Base-by-base conservation (phyloP, 2,888 invertebrate species). In the Sesamia inferens region DNA sequence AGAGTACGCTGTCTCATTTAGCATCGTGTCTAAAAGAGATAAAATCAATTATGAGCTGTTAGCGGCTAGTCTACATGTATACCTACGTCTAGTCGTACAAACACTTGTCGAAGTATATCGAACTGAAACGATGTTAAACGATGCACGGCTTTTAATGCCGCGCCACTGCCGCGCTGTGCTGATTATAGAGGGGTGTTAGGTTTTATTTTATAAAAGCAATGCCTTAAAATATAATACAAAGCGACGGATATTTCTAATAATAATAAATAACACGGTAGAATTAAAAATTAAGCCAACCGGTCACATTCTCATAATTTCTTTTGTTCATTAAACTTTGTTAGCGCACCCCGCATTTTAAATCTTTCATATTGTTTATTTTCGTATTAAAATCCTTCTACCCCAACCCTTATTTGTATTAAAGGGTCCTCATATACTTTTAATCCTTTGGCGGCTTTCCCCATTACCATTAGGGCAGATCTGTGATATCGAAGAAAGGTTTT, bases 381-480 rank as follows among this genome's bases (percentile, higher is more conserved):
- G 68, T 85, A 83, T 79, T 86, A 85, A 39, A 39, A 77, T 82
- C 82, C 82, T 78, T 80, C 57, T 74, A 71, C 68, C 71, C 76
- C 62, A 44, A 76, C 85, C 86, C 81, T 83, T 85, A 87, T 57
- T 87, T 87, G 85, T 87, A 79, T 87, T 75, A 71, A 81, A 76
- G 76, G 82, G 76, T 69, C 74, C 79, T 83, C 76, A 82, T 85
- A 87, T 82, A 87, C 86, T 88, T 89, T 89, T 89, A 88, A 90
- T 89, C 88, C 89, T 87, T 85, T 86, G 73, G 84, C 78, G 85
- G 88, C 82, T 88, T 84, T 74, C 67, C 88, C 83, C 84, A 88
- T 90, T 89, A 88, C 85, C 89, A 87, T 89, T 89, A 90, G 80
- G 79, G 81, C 81, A 72, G 75, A 79, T 82, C 84, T 83, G 83